A percentile compares a stretch with the other conserved stretches of the same genome.
Conservation (phyloP, 2,888 invertebrate species). For the Linyphia triangularis region DNA sequence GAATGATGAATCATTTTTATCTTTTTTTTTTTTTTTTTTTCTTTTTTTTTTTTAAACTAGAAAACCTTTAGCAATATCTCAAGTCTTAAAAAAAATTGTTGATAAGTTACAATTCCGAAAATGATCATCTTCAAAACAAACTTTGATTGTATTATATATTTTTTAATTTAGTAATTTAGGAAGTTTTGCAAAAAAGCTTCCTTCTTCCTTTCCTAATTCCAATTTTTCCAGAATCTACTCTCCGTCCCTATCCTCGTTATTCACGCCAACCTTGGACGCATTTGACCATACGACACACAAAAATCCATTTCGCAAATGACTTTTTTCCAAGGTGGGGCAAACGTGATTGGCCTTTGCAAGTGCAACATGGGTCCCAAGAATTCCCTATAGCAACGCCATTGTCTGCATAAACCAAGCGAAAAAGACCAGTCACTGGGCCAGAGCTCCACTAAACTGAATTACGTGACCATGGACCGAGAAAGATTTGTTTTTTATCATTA, state of each 20-base stretch:
- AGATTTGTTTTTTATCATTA: conserved; percentile 57
- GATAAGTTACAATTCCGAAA: too few species aligned
- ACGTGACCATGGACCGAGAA: conserved; percentile 51
- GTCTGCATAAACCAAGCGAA: not conserved
- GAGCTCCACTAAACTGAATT: conserved; percentile 67
- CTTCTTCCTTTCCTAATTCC: too few species aligned
- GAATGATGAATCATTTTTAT: too few species aligned
- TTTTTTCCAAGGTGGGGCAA: conserved; percentile 42
- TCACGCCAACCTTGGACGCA: conserved; percentile 57
- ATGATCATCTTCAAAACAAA: too few species aligned
- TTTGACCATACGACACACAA: conserved; percentile 40
- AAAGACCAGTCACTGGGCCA: conserved; percentile 36
- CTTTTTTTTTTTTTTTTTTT: too few species aligned
- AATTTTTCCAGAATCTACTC: too few species aligned
- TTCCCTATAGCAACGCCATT: conserved; percentile 66
- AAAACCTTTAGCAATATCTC: too few species aligned
- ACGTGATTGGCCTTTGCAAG: conserved; percentile 50
- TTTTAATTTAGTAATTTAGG: too few species aligned
- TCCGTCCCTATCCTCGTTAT: conserved; percentile 16
- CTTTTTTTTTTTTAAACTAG: too few species aligned
- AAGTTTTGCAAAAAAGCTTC: too few species aligned
- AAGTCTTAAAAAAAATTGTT: too few species aligned
- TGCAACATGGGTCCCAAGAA: not conserved
- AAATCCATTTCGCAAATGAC: conserved; percentile 55
- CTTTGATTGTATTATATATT: too few species aligned